Conservation (phyloP, 2,888 invertebrate genomes). For the Lasioglossum calceatum region DNA sequence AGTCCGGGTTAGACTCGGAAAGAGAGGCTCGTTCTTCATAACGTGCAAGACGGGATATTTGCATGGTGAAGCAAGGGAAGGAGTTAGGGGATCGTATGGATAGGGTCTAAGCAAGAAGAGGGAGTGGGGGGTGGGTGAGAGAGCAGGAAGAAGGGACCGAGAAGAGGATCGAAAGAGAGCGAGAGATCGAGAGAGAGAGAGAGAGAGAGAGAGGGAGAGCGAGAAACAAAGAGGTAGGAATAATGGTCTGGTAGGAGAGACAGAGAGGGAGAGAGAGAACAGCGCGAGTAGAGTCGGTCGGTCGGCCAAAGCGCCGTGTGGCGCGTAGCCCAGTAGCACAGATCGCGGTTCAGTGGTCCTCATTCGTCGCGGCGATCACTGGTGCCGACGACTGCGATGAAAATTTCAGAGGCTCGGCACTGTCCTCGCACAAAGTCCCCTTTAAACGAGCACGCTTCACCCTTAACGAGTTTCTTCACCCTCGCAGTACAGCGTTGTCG, state of each 20-base stretch:
- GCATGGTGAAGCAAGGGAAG: slow-evolving; percentile 27
- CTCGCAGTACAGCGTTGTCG: neutral
- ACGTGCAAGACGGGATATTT: slow-evolving; percentile 37
- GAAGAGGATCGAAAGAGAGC: neutral
- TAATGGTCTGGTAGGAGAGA: slow-evolving; percentile 17
- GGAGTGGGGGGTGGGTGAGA: slow-evolving; percentile 7
- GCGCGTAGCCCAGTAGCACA: slow-evolving; percentile 81
- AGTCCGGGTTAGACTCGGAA: slow-evolving; percentile 27
- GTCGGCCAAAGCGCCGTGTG: slow-evolving; percentile 71
- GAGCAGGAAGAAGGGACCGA: slow-evolving; percentile 5
- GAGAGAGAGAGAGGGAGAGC: slow-evolving; percentile 5
- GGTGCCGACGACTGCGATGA: neutral
- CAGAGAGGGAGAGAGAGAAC: slow-evolving; percentile 24
- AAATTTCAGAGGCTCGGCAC: neutral
- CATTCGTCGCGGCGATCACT: slow-evolving; percentile 31
- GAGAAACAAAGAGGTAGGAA: slow-evolving; percentile 11
- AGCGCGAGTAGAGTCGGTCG: slow-evolving; percentile 67
- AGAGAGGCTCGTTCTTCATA: slow-evolving; percentile 39
- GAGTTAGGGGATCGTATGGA: neutral
- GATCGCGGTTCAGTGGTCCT: slow-evolving; percentile 76
- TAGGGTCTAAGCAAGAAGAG: neutral
- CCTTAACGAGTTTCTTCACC: slow-evolving; percentile 6
- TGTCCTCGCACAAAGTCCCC: slow-evolving; percentile 4
- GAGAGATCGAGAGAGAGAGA: too few relatives aligned
- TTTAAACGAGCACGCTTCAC: neutral